A percentile compares a stretch with the other conserved stretches of the same genome.
Conservation (phyloP, 2,797 vertebrate genomes). For the Pyrocephalus nanus region DNA sequence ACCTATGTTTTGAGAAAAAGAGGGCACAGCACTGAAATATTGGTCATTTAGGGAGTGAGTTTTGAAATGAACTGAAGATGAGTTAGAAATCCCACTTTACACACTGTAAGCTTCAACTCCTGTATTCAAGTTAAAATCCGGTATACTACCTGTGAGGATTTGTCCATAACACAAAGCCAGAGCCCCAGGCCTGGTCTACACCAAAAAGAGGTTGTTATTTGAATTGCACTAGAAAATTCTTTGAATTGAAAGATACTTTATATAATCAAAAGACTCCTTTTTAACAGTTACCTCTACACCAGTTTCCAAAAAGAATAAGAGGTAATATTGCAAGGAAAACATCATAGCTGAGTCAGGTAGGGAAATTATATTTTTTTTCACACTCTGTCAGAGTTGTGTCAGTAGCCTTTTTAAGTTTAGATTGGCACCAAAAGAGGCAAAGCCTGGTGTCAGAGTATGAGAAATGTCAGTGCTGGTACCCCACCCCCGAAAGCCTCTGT, state of each 20-base stretch:
- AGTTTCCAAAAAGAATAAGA: conserved; percentile 40
- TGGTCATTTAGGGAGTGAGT: conserved; percentile 15
- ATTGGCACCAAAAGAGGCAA: background rate
- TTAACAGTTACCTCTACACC: conserved; percentile 7
- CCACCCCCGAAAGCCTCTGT: background rate
- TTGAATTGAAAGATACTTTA: conserved; percentile 39
- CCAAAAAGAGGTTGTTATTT: conserved; percentile 48
- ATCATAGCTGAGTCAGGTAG: conserved; percentile 31
- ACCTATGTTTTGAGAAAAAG: conserved; percentile 30
- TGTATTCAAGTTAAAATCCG: background rate
- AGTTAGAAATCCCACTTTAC: conserved; percentile 34
- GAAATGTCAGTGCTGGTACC: background rate
- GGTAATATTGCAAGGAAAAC: conserved; percentile 34
- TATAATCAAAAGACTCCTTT: conserved; percentile 57
- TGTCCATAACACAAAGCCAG: conserved; percentile 30
- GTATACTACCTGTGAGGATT: conserved; percentile 23
- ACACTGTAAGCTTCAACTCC: background rate
- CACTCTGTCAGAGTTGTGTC: background rate
- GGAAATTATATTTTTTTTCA: background rate
- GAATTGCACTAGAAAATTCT: conserved; percentile 46
- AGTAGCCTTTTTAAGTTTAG: conserved; percentile 22
- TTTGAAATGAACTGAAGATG: conserved; percentile 40
- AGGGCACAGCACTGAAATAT: conserved; percentile 11
- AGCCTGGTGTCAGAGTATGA: background rate
- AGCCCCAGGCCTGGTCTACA: conserved; percentile 8